Evolutionary conservation across 2,113 vertebrate species (phyloP), one percentile per base, ranked within the genome.

Genomic region (Pseudorasbora parva): DNA sequence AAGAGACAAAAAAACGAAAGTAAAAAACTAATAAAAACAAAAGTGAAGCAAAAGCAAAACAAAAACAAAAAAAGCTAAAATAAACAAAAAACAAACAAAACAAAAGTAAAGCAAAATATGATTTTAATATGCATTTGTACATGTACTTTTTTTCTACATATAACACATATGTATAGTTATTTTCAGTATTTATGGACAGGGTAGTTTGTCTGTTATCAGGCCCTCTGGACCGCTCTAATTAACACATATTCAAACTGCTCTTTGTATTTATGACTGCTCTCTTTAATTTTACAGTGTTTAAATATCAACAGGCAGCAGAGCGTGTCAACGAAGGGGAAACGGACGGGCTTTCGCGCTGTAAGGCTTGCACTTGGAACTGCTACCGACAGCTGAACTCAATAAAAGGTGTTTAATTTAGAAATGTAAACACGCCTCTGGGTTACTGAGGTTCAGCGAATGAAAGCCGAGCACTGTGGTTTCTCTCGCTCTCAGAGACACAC

Each of bases 361-460:
- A 86, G 84, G 47, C 79, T 83, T 87, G 88, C 86, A 82, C 86
- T 81, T 91, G 88, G 71, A 90, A 85, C 86, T 82, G 92, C 88
- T 88, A 91, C 89, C 82, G 83, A 88, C 84, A 88, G 79, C 74
- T 23, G 85, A 88, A 89, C 87, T 91, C 90, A 91, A 92, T 93
- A 93, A 92, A 93, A 91, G 87, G 90, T 85, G 91, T 93, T 93
- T 91, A 91, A 93, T 91, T 92, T 90, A 92, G 90, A 89, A 89
- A 83, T 91, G 90, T 93, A 91, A 93, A 94, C 92, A 92, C 86
- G 88, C 88, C 88, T 79, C 86, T 84, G 6, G 85, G 89, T 82
- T 75, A 49, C 69, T 69, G 64, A 69, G 82, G 84, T 45, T 64
- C 54, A 47, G 33, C 60, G 57, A 77, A 64, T 77, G 78, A 89